A percentile compares a stretch with the other conserved stretches of the same genome.
Conservation (phyloP, 2,888 invertebrate species). For the Xanthia icteritia region DNA sequence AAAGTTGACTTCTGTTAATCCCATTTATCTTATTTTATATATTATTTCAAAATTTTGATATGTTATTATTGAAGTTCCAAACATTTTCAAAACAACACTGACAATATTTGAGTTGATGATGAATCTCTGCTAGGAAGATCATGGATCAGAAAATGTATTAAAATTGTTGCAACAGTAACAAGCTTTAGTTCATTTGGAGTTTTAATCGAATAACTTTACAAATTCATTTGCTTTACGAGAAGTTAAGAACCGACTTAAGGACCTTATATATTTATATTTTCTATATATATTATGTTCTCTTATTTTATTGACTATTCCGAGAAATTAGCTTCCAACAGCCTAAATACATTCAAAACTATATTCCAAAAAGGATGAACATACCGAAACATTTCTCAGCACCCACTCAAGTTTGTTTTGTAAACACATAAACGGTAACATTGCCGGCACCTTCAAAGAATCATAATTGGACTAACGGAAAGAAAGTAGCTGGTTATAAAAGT, state of each 20-base stretch:
- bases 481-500: conserved; percentile 84
- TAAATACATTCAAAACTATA: neutral
- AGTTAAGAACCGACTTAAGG: neutral
- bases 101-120: neutral
- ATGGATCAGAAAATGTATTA: neutral
- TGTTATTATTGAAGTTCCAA: neutral
- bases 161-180: neutral
- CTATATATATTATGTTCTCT: too few relatives aligned
- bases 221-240: neutral
- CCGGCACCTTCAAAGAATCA: conserved; percentile 80
- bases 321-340: neutral
- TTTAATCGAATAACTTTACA: neutral
- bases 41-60: neutral
- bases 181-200: neutral
- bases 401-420: conserved; percentile 58
- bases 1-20: too few relatives aligned
- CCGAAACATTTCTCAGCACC: conserved; percentile 38
- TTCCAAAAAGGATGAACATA: conserved; percentile 20
- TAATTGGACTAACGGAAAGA: conserved; percentile 86
- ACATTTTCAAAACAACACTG: neutral
- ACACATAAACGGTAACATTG: conserved; percentile 74
- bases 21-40: too few relatives aligned
- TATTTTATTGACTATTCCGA: neutral
- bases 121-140: neutral
- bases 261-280: too few relatives aligned